phyloP scores from a whole-genome alignment of 2,113 vertebrate genomes.

The Anguilla japonica region DNA sequence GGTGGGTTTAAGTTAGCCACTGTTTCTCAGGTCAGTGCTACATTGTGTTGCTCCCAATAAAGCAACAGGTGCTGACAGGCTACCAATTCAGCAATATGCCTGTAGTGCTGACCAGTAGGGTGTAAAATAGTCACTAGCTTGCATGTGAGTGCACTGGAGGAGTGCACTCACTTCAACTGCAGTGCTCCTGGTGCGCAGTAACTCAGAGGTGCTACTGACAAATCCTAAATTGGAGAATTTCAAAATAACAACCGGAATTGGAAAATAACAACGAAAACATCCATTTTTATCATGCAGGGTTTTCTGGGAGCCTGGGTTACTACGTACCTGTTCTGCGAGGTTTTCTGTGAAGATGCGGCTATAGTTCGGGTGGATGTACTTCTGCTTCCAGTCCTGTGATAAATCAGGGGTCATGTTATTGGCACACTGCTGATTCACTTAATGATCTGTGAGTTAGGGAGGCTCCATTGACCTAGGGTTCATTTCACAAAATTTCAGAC shows the following conservation, averaged over 20 bases:
- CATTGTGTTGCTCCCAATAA: background rate
- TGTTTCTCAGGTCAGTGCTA: background rate
- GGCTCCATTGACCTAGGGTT: constrained; percentile 41
- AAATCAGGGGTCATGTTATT: constrained; percentile 24
- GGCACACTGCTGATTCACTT: constrained; percentile 28
- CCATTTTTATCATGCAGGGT: background rate
- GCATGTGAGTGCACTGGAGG: background rate
- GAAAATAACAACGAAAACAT: background rate
- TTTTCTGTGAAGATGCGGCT: constrained; percentile 92
- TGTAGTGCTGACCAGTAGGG: background rate
- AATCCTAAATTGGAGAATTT: background rate
- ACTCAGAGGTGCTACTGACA: background rate
- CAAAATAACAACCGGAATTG: background rate
- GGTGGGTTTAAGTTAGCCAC: background rate
- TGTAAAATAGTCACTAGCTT: background rate
- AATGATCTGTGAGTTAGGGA: constrained; percentile 46
- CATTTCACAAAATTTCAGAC: background rate
- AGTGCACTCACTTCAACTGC: background rate
- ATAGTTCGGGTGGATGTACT: constrained; percentile 94
- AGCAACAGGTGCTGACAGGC: background rate
- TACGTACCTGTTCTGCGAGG: constrained; percentile 82
- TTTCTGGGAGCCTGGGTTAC: background rate
- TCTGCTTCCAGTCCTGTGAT: constrained; percentile 93
- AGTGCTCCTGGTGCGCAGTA: background rate
- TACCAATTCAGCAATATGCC: background rate